Base-by-base conservation (phyloP, 2,113 vertebrate genomes). In the Sphyrna mokarran region DNA sequence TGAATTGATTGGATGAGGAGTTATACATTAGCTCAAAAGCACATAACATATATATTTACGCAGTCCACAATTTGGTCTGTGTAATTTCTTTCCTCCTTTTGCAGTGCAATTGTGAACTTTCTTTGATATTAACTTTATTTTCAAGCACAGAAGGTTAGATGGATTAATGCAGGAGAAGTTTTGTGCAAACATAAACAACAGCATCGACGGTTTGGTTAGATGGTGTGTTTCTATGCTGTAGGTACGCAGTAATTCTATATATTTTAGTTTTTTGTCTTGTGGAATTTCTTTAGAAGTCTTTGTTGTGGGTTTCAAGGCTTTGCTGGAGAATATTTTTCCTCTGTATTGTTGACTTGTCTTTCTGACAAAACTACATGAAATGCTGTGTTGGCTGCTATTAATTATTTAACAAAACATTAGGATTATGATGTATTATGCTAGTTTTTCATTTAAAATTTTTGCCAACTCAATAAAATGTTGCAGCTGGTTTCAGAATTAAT, bases 381-480 rank as follows among this genome's bases (percentile, higher is more conserved):
- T 48, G 48, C 43, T 58, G 26, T 29, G 48, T 58, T 58, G 86
- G 23, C 48, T 89, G 86, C 7, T 20, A 22, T 94, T 68, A 63
- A 94, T 37, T 94, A 40, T 69, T 94, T 94, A 94, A 68, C 90
- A 68, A 66, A 94, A 68, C n/a, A n/a, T 63, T 94, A 37, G 33
- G 37, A 20, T 68, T 23, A 68, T 20, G 43, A 54, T 90, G 26
- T 33, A 33, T 43, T 43, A 20, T 3, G 13, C 54, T 29, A 33
- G 54, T 13, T 94, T 94, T 37, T 43, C 33, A 14, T 66, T 33
- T 69, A 68, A 40, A 16, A 94, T 20, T 22, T 94, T 37, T n/a
- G 58, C 40, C 26, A 29, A 90, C 3, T 90, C 87, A 90, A 33
- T 63, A 48, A 90, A 90, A 61, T 58, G 23, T 90, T 33, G 26